Conservation (phyloP, 2,888 invertebrate species). For the Ornithoptera priamus region DNA sequence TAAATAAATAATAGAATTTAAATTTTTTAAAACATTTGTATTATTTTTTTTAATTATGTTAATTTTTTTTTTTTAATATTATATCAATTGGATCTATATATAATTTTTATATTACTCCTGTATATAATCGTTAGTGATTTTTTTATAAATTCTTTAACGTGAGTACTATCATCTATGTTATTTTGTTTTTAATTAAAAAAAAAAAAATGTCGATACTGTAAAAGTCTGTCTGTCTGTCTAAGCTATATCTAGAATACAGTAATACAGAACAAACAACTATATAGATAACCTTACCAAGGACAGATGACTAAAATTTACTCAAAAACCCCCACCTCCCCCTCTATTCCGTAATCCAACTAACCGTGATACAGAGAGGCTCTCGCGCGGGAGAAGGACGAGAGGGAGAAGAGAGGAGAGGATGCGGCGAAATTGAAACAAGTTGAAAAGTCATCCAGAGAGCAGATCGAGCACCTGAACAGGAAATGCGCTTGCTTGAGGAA, state of each 20-base stretch:
- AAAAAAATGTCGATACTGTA: no score
- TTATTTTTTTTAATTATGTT: not conserved
- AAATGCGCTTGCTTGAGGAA: slow-evolving; percentile 82
- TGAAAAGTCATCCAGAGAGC: slow-evolving; percentile 74
- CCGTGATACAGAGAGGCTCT: slow-evolving; percentile 73
- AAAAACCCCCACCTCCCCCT: not conserved
- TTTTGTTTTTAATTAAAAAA: no score
- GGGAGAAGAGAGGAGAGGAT: slow-evolving; percentile 67
- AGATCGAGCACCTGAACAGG: slow-evolving; percentile 80
- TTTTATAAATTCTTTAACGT: no score
- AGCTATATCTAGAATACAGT: no score
- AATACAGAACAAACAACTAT: not conserved
- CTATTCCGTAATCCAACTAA: slow-evolving; percentile 37
- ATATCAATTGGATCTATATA: no score
- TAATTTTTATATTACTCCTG: no score
- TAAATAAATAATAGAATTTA: not conserved
- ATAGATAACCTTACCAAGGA: not conserved
- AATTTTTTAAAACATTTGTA: not conserved
- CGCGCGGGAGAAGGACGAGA: slow-evolving; percentile 64
- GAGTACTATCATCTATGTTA: no score
- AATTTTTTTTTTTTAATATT: no score
- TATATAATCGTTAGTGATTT: no score
- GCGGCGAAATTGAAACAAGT: slow-evolving; percentile 61
- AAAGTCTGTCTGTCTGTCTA: no score
- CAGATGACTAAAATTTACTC: slow-evolving; percentile 3